These are phyloP conservation scores for Penaeus chinensis DNA, from an alignment of 1,140 invertebrate genomes.

Conservation along the genomic window DNA sequence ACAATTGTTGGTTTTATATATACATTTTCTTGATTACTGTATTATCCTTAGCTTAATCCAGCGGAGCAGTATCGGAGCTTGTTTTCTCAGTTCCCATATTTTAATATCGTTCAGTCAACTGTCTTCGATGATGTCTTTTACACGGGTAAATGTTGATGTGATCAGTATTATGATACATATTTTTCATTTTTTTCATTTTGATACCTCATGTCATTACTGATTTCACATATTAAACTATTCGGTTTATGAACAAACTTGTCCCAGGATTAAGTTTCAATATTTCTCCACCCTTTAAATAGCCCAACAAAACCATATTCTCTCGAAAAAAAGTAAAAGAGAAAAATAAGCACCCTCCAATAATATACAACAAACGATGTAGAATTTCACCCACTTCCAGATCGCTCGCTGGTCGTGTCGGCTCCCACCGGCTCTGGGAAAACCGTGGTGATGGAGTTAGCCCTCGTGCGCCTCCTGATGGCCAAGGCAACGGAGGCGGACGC, in stretches of 20 bases:
- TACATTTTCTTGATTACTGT: neutral
- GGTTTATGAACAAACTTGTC: neutral
- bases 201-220: neutral
- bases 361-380: no score
- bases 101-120: conserved; percentile 79
- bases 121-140: conserved; percentile 77
- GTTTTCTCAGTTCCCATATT: conserved; percentile 75
- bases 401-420: conserved; percentile 79
- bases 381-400: conserved; percentile 70
- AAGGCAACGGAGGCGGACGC: conserved; percentile 67
- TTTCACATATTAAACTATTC: neutral
- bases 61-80: conserved; percentile 72
- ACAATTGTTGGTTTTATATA: neutral
- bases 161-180: conserved; percentile 5
- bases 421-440: conserved; percentile 88
- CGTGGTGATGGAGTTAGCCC: conserved; percentile 83
- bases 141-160: conserved; percentile 73
- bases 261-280: neutral
- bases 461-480: conserved; percentile 75
- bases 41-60: conserved; percentile 29
- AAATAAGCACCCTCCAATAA: neutral
- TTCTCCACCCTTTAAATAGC: neutral
- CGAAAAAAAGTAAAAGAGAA: neutral
- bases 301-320: neutral
- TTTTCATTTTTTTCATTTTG: neutral